A percentile compares a stretch with the other conserved stretches of the same genome.
phyloP scores from a whole-genome alignment of 2,113 vertebrate species.

The Neolamprologus falcicula region DNA sequence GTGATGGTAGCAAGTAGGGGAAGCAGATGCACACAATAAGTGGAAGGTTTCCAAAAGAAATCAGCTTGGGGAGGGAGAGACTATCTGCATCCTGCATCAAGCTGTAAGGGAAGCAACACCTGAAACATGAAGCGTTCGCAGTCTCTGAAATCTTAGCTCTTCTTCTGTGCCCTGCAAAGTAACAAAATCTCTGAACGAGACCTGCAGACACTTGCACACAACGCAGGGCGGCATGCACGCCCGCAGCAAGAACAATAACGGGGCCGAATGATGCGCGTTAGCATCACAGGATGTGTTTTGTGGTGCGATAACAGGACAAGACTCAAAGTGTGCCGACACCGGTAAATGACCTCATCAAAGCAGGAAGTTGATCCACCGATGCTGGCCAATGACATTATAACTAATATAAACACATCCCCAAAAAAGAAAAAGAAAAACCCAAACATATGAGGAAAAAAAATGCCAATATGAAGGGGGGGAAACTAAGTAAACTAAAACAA shows the following conservation, averaged over 20 bases:
- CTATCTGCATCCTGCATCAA: background rate
- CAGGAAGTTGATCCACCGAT: background rate
- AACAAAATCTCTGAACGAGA: background rate
- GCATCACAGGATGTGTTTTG: constrained; percentile 9
- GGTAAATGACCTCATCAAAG: background rate
- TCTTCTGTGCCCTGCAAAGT: background rate
- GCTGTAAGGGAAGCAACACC: background rate
- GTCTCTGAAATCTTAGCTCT: constrained; percentile 5
- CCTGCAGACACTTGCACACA: background rate
- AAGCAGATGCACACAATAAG: background rate
- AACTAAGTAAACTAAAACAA: background rate
- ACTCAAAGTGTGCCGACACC: background rate
- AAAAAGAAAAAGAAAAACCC: background rate
- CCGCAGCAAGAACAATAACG: background rate
- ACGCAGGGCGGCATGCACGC: background rate
- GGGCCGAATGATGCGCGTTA: background rate
- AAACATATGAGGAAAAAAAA: background rate
- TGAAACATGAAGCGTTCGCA: background rate
- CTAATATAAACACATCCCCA: background rate
- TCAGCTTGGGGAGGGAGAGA: fast-evolving
- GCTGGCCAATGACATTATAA: background rate
- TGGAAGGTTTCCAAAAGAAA: background rate
- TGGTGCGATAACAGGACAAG: background rate
- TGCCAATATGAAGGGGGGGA: background rate
- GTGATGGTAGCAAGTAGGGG: background rate